These are phyloP conservation scores for Phoxinus dragarum DNA, from an alignment of 2,797 vertebrate genomes.

Conservation along the genomic window DNA sequence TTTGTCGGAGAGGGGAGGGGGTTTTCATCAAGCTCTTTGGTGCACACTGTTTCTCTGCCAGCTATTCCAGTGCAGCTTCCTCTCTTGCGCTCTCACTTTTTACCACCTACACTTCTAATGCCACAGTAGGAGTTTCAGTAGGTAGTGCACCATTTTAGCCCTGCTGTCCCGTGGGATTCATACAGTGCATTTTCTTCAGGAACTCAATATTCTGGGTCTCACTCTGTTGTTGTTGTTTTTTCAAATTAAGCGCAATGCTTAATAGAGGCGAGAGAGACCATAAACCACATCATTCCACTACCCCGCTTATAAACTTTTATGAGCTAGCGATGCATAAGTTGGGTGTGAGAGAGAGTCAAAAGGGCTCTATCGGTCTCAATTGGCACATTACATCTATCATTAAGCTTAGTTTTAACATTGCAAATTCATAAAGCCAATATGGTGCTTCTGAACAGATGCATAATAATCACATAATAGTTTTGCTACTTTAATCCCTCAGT, in stretches of 20 bases:
- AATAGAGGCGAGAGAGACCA: slow-evolving; percentile 9
- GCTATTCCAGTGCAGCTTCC: slow-evolving; percentile 37
- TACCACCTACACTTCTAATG: not conserved
- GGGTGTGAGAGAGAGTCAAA: not conserved
- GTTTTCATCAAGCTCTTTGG: slow-evolving; percentile 36
- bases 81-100: not conserved
- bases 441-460: slow-evolving; percentile 4
- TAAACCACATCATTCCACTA: slow-evolving; percentile 47
- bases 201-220: slow-evolving; percentile 4
- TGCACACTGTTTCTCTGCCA: slow-evolving; percentile 44
- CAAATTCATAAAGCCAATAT: not conserved
- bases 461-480: not conserved
- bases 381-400: slow-evolving; percentile 3
- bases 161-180: slow-evolving; percentile 14
- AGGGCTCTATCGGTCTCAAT: not conserved
- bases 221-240: not conserved
- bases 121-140: slow-evolving; percentile 1
- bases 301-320: slow-evolving; percentile 48
- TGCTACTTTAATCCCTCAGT: not conserved
- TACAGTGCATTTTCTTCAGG: slow-evolving; percentile 8
- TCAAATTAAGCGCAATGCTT: slow-evolving; percentile 17
- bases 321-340: slow-evolving; percentile 4
- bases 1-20: slow-evolving; percentile 14
- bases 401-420: not conserved
- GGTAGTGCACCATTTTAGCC: slow-evolving; percentile 1